A percentile compares a stretch with the other conserved stretches of the same genome.
phyloP scores from a whole-genome alignment of 2,113 vertebrate genomes.

The Eretmochelys imbricata region DNA sequence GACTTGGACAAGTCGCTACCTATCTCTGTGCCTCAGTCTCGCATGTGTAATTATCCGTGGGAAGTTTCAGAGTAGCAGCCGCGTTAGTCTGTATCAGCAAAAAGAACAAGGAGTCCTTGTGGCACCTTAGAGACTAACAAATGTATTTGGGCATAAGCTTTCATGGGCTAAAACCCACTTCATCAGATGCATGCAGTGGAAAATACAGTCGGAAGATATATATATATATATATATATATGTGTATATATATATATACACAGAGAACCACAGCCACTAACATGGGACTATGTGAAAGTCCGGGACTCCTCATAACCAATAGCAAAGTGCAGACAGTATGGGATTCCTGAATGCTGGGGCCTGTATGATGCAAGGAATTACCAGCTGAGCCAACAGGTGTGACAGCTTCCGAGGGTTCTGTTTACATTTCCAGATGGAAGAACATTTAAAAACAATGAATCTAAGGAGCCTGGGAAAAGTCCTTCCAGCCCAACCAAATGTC shows the following conservation, averaged over 20 bases:
- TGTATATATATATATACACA: too few relatives aligned
- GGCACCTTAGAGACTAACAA: too few relatives aligned
- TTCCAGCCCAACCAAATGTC: neutral
- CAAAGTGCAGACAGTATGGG: neutral
- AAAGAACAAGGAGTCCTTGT: too few relatives aligned
- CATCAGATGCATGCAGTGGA: too few relatives aligned
- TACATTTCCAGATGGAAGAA: neutral
- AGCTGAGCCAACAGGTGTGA: neutral
- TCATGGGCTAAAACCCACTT: too few relatives aligned
- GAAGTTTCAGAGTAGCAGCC: neutral
- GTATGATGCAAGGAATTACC: neutral
- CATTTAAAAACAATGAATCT: neutral
- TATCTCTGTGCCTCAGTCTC: neutral
- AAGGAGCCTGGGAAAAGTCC: neutral
- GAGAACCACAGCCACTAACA: neutral
- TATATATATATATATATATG: too few relatives aligned
- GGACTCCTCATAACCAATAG: neutral
- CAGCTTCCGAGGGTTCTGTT: neutral
- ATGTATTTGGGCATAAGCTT: too few relatives aligned
- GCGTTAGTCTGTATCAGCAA: too few relatives aligned
- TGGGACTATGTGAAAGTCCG: neutral
- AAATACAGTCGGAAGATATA: too few relatives aligned
- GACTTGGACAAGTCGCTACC: neutral
- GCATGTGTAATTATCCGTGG: neutral
- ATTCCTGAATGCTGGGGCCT: neutral